These are phyloP conservation scores for Sebastes vulpes DNA, from an alignment of 2,797 vertebrate species.

Conservation along the genomic window DNA sequence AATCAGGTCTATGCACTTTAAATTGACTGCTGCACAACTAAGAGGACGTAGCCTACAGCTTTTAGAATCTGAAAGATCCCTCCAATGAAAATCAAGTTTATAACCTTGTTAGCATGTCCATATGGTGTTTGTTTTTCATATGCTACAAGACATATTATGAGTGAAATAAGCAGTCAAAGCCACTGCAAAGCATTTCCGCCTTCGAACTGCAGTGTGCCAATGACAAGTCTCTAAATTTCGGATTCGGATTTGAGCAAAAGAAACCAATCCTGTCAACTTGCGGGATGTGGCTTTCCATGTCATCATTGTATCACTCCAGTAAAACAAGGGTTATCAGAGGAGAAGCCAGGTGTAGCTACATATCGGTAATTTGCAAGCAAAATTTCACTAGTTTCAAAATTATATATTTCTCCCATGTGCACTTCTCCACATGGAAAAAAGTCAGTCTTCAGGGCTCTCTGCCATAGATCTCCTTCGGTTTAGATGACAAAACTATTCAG, in stretches of 20 bases:
- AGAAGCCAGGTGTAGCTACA: no score
- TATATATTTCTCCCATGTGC: background rate
- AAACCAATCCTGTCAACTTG: background rate
- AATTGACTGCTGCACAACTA: background rate
- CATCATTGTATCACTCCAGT: no score
- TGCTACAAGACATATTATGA: background rate
- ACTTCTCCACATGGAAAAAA: background rate
- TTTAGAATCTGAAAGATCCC: background rate
- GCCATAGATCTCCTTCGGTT: no score
- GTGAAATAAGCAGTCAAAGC: background rate
- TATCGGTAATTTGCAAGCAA: background rate
- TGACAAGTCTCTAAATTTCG: background rate
- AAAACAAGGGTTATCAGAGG: no score
- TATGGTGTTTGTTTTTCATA: background rate
- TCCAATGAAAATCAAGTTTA: background rate
- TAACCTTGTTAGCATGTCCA: background rate
- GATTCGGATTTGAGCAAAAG: background rate
- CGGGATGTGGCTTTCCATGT: background rate
- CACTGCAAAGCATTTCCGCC: background rate
- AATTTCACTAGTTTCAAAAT: background rate
- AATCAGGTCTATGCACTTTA: slow-evolving; percentile 3
- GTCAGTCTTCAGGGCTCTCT: no score
- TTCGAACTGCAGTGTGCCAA: background rate
- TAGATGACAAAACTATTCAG: no score
- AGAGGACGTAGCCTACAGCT: background rate